Base-by-base conservation (phyloP, 1,140 invertebrate genomes). In the Drosophila kohkoa region DNA sequence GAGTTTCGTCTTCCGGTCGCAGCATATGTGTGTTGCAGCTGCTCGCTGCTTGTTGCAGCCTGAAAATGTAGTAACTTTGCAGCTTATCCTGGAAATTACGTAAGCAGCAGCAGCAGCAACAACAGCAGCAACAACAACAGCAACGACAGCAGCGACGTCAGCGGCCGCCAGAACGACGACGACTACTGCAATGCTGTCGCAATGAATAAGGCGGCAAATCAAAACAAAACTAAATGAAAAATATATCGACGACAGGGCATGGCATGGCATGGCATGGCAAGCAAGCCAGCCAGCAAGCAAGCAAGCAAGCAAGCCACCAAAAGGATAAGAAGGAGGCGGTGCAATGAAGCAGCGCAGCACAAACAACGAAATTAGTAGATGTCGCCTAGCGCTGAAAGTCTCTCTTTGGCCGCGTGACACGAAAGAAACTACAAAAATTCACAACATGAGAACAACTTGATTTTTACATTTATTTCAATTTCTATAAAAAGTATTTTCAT, bases 211-310 rank as follows among this genome's bases (percentile, higher is more conserved):
- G 85, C 83, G 85, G 83, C 85, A 88, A 89, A 88, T 88, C 83
- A 88, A 89, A 88, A 88, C 83, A 88, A 88, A 88, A 88, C 83
- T 83, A 87, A 87, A 87, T 88, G 83, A 87, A 88, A 87, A 82
- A 87, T 87, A 88, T 89, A 88, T 89, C 69, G 85, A 88, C 83
- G 77, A 85, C 81, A 85, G 77, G 59, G 76, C 72, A 70, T 46
- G 49, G 54, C 63, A 25, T 25, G 20, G 20, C 20, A 20, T 20
- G 20, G 20, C 20, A 25, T 25, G 20, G 20, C 20, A 25, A 25
- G 20, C 20, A 20, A 20, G 20, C 20, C 20, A 20, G 16, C 16
- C 16, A 20, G 16, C 16, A 20, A 20, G 20, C 20, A 16, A 16
- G 16, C 16, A 16, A 16, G 16, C 16, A 25, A 25, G 20, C 20